A percentile compares a stretch with the other conserved stretches of the same genome.
Evolutionary conservation across 2,113 vertebrate species (phyloP).

Genomic region (Proterorhinus semilunaris): DNA sequence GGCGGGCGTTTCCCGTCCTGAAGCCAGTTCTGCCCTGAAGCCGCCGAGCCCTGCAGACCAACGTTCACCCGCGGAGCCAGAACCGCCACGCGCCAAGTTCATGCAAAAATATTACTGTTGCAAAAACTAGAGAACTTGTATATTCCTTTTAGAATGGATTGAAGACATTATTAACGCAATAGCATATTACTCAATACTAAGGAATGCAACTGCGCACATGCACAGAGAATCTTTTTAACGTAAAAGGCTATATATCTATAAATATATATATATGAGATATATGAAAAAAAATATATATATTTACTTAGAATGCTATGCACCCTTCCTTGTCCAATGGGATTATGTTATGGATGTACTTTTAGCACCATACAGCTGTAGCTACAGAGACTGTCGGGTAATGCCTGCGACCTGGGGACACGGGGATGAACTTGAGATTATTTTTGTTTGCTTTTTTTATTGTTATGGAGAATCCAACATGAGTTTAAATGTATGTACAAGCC

Average conservation of each 20-base stretch:
- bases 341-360: conserved; percentile 83
- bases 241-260: conserved; percentile 73
- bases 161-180: conserved; percentile 80
- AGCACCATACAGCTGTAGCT: conserved; percentile 80
- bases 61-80: no score
- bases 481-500: conserved; percentile 74
- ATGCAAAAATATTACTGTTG: conserved; percentile 81
- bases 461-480: conserved; percentile 73
- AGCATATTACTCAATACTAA: conserved; percentile 81
- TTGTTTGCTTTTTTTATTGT: conserved; percentile 78
- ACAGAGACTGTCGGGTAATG: conserved; percentile 79
- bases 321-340: conserved; percentile 78
- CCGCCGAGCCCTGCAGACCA: no score
- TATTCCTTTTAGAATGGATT: conserved; percentile 81
- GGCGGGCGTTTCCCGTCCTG: no score
- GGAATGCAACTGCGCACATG: conserved; percentile 84
- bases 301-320: conserved; percentile 85
- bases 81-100: conserved; percentile 66
- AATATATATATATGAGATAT: conserved; percentile 68
- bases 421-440: conserved; percentile 74
- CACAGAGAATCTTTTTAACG: conserved; percentile 83
- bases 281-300: conserved; percentile 75
- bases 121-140: conserved; percentile 79
- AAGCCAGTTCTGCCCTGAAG: no score
- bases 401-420: conserved; percentile 73